These are phyloP conservation scores for Athalia circularis DNA, from an alignment of 2,888 invertebrate genomes.

Conservation along the genomic window DNA sequence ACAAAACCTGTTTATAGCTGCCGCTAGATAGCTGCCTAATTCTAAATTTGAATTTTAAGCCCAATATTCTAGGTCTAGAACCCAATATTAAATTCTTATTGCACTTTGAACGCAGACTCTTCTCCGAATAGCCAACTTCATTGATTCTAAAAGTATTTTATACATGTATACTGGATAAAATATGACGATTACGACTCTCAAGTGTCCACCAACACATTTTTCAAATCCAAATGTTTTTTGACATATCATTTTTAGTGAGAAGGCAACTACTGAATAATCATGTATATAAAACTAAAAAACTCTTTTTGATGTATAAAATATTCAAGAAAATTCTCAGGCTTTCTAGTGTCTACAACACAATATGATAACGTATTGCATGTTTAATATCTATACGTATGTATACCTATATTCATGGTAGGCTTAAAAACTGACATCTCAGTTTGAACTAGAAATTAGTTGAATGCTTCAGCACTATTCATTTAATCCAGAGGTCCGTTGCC, in stretches of 20 bases:
- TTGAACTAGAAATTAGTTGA: constrained; percentile 17
- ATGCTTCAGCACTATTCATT: constrained; percentile 16
- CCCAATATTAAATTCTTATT: constrained; percentile 58
- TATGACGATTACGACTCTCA: constrained; percentile 18
- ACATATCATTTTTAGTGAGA: constrained; percentile 4
- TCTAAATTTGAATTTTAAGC: constrained; percentile 34
- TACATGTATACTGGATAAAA: constrained; percentile 16
- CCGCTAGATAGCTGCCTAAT: constrained; percentile 43
- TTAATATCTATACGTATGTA: constrained; percentile 7
- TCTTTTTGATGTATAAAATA: constrained; percentile 24
- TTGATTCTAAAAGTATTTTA: constrained; percentile 20
- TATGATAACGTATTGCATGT: constrained; percentile 36
- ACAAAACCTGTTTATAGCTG: constrained; percentile 42
- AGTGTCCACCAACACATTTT: neutral
- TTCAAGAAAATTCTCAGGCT: constrained; percentile 34
- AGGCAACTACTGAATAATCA: constrained; percentile 18
- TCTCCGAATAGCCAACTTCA: neutral
- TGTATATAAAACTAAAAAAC: constrained; percentile 23
- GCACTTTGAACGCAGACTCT: constrained; percentile 56
- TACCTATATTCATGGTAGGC: neutral
- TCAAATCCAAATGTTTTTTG: constrained; percentile 20
- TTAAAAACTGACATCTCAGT: constrained; percentile 9
- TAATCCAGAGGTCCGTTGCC: constrained; percentile 5
- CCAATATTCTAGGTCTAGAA: constrained; percentile 38
- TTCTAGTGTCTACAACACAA: constrained; percentile 40